Evolutionary conservation across 2,888 invertebrate genomes (phyloP), one percentile per base, ranked within the genome.

Genomic region (Dyspetes luteomarginatus): DNA sequence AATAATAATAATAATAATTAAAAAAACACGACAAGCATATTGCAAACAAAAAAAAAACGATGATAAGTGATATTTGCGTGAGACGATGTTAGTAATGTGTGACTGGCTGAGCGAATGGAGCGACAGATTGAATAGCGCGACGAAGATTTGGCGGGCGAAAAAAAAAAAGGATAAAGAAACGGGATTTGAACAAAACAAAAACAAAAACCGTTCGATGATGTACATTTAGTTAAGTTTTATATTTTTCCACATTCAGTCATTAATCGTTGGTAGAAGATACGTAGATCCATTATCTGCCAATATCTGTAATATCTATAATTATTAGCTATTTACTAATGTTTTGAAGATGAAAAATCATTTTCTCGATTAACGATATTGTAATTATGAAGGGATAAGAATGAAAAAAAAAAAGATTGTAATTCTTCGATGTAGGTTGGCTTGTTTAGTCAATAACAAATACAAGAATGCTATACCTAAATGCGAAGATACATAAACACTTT

Each of bases 151-250:
- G 82, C 26, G 65, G 58, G 55, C 62, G 75, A 56, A 79, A 45
- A 55, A 69, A 79, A 84, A 81, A 82, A 81, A 75, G 67, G 56
- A 30, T 69, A 72, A 67, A 60, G 83, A 78, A 64, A 65, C 72
- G 58, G 67, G 77, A 56, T 60, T 72, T 72, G 62, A 67, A 58
- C 64, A 81, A 84, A 83, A 26, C 43, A 22, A 45, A 71, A 50
- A 80, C 55, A 43, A 58, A 72, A 43, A 68, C 52, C 17, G 85
- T 82, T 85, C 62, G 62, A 86, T 89, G 87, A 88, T 91, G 91
- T 92, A 91, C 86, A 88, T 91, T 91, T 90, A 90, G 90, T 91
- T 91, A 91, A 91, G 91, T 91, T 92, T 92, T 91, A 89, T 91
- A 91, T 91, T 91, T 92, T 92, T 92, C 89, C 89, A 91, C 89